These are phyloP conservation scores for Hephaestus fuliginosus DNA, from an alignment of 2,797 vertebrate genomes.

Conservation along the genomic window DNA sequence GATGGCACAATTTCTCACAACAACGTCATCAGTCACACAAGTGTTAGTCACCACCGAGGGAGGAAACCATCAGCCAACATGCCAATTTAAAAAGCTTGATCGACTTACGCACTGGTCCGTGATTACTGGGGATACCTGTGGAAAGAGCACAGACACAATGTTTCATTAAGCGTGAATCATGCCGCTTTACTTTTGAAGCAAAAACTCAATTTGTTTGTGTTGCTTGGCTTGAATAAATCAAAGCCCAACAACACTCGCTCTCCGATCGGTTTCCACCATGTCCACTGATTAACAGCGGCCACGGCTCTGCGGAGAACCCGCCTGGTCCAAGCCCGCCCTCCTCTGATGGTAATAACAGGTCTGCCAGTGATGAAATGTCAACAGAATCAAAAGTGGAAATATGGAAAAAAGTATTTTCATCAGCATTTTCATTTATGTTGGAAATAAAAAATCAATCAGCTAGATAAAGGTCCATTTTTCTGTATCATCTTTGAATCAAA, in stretches of 20 bases:
- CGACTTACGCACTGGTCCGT: conserved; percentile 96
- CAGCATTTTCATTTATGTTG: conserved; percentile 14
- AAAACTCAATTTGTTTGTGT: conserved; percentile 8
- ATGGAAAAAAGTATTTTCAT: conserved; percentile 1
- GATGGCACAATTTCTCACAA: conserved; percentile 35
- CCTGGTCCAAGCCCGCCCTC: conserved; percentile 40
- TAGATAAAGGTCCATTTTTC: neutral
- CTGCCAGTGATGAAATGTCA: conserved; percentile 61
- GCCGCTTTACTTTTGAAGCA: conserved; percentile 5
- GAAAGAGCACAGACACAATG: conserved; percentile 61
- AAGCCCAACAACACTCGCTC: conserved; percentile 22
- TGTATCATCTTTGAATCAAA: conserved; percentile 8
- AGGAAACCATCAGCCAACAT: conserved; percentile 63
- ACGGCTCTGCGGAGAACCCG: conserved; percentile 28
- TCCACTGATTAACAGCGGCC: conserved; percentile 60
- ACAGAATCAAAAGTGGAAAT: conserved; percentile 45
- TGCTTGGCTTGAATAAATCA: conserved; percentile 31
- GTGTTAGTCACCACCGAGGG: conserved; percentile 48
- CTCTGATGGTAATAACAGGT: conserved; percentile 77
- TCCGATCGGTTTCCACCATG: conserved; percentile 38
- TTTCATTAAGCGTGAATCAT: conserved; percentile 35
- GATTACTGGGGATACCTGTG: conserved; percentile 94
- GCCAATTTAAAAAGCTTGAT: conserved; percentile 56
- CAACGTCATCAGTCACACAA: conserved; percentile 56
- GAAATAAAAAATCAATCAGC: conserved; percentile 1